These are phyloP conservation scores for Lethenteron camtschaticum DNA, from an alignment of 2,113 vertebrate genomes.

Conservation along the genomic window DNA sequence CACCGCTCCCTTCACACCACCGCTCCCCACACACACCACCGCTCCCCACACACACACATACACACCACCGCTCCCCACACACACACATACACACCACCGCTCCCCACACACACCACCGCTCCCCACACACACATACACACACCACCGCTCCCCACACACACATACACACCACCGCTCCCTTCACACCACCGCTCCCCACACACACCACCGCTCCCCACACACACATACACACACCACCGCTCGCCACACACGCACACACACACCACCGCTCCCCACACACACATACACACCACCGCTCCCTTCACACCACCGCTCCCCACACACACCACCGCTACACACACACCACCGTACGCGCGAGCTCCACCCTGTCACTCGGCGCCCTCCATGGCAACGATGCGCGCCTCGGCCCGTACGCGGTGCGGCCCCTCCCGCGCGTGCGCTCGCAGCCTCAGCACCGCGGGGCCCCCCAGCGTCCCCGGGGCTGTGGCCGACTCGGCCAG, in stretches of 20 bases:
- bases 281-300: background rate
- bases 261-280: background rate
- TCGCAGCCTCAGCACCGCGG: slow-evolving; percentile 55
- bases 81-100: background rate
- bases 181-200: background rate
- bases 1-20: background rate
- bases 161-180: background rate
- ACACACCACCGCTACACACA: background rate
- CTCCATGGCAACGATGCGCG: slow-evolving; percentile 45
- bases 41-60: background rate
- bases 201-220: background rate
- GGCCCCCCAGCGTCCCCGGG: slow-evolving; percentile 49
- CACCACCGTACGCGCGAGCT: background rate
- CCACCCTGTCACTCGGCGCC: slow-evolving; percentile 40
- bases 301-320: background rate
- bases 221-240: background rate
- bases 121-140: background rate
- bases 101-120: background rate
- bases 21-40: background rate
- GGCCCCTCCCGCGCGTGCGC: slow-evolving; percentile 61
- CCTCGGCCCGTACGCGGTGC: slow-evolving; percentile 52
- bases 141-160: background rate
- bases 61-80: background rate
- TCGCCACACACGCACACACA: background rate
- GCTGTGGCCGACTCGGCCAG: slow-evolving; percentile 45